Base-by-base conservation (phyloP, 2,113 vertebrate genomes). In the Marmota monax region DNA sequence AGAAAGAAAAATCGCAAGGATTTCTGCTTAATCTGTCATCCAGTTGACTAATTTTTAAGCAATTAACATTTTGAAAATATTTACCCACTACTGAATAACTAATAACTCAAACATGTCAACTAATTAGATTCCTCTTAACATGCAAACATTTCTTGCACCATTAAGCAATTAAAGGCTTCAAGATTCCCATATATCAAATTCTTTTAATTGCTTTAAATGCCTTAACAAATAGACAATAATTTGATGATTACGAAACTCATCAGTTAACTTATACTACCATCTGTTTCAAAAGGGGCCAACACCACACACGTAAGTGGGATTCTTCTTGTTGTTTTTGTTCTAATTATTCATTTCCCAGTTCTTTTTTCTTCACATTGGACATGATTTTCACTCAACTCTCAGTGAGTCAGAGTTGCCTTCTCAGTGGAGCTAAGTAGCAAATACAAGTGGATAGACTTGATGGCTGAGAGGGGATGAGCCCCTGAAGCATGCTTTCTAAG, bases 151-250 rank as follows among this genome's bases (percentile, higher is more conserved):
- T 94, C 56, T 72, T 95, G 70, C 51, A 70, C 69, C 76, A 37
- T 70, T 92, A 92, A 92, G 70, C 74, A 96, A 86, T 93, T 77
- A 84, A 96, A 65, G 23, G 76, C 70, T 73, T 95, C 32, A 94
- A 20, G 4, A 20, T 80, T 87, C 32, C 72, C 87, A 84, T 61
- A 79, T 84, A 92, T 70, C 48, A 69, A 16, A 78, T 93, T 86
- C 76, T 90, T 32, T 85, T 89, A 87, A 93, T 86, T 96, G n/a
- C 76, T 63, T 73, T 83, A 84, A 94, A 63, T 78, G 53, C 65
- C 32, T 83, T 61, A 39, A 92, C 39, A 78, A 95, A 94, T 73
- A 88, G 25, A 39, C 84, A 88, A 58, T 77, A 70, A 90, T 88
- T 87, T 87, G 67, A 94, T 45, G 23, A 84, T 90, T 93, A 61